A percentile compares a stretch with the other conserved stretches of the same genome.
Conservation (phyloP, 2,888 invertebrate species). For the Lithodes maja region DNA sequence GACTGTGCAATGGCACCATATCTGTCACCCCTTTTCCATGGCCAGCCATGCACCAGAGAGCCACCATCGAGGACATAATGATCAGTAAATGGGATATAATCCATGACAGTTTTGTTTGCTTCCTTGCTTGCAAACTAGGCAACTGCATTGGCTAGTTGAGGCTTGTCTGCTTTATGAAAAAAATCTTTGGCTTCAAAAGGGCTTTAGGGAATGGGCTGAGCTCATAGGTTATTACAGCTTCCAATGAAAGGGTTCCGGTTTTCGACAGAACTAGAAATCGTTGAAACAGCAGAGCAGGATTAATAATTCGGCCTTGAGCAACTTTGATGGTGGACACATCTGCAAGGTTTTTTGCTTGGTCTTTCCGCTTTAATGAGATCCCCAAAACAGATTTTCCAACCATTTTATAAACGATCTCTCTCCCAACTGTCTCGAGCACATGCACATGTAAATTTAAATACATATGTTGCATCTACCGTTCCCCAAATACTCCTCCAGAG, state of each 20-base stretch:
- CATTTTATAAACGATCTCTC: too few relatives aligned
- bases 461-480: too few relatives aligned
- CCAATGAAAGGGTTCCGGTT: too few relatives aligned
- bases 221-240: too few relatives aligned
- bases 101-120: neutral
- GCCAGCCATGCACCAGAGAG: neutral
- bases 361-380: neutral
- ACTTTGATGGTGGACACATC: neutral
- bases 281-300: too few relatives aligned
- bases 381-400: too few relatives aligned
- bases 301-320: neutral
- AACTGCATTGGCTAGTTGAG: neutral
- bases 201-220: neutral
- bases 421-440: too few relatives aligned
- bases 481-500: too few relatives aligned
- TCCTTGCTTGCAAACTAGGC: conserved; percentile 4
- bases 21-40: too few relatives aligned
- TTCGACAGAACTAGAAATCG: too few relatives aligned
- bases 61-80: neutral
- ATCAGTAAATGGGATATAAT: neutral
- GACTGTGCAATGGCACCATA: too few relatives aligned
- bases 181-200: neutral
- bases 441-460: too few relatives aligned
- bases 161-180: neutral
- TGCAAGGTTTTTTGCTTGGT: neutral